These are phyloP conservation scores for Mechanitis messenoides DNA, from an alignment of 2,888 invertebrate genomes.

Conservation along the genomic window DNA sequence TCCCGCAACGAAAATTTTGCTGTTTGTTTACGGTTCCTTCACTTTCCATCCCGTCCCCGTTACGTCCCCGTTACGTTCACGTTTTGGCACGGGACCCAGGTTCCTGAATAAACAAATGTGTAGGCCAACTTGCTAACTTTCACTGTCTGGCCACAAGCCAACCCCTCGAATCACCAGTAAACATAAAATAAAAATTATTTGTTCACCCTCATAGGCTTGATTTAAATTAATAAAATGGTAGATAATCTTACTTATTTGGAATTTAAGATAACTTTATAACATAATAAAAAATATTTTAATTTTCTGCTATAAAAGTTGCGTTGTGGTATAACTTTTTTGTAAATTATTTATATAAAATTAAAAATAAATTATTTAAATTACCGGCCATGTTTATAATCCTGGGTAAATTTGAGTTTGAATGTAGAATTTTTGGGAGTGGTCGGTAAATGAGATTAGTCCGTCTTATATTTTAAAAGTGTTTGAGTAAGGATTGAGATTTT, in stretches of 20 bases:
- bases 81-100: conserved; percentile 48
- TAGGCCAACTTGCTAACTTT: conserved; percentile 69
- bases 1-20: conserved; percentile 46
- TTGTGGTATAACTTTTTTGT: too few relatives aligned
- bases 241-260: not conserved
- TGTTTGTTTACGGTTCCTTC: conserved; percentile 43
- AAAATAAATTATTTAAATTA: not conserved
- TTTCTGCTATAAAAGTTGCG: too few relatives aligned
- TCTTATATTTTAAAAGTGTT: conserved; percentile 29
- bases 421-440: conserved; percentile 28
- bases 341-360: too few relatives aligned
- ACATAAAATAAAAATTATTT: conserved; percentile 63
- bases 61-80: conserved; percentile 37
- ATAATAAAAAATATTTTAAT: too few relatives aligned
- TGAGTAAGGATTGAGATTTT: conserved; percentile 25
- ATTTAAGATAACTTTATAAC: too few relatives aligned
- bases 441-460: conserved; percentile 31
- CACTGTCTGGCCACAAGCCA: conserved; percentile 66
- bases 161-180: conserved; percentile 51
- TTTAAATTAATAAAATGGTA: conserved; percentile 5
- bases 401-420: conserved; percentile 7
- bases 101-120: conserved; percentile 63
- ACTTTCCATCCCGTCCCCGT: conserved; percentile 56
- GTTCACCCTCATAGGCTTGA: conserved; percentile 14
- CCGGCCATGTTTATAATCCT: not conserved